Conservation (phyloP, 2,113 vertebrate genomes). For the Anarhynchus alexandrinus region DNA sequence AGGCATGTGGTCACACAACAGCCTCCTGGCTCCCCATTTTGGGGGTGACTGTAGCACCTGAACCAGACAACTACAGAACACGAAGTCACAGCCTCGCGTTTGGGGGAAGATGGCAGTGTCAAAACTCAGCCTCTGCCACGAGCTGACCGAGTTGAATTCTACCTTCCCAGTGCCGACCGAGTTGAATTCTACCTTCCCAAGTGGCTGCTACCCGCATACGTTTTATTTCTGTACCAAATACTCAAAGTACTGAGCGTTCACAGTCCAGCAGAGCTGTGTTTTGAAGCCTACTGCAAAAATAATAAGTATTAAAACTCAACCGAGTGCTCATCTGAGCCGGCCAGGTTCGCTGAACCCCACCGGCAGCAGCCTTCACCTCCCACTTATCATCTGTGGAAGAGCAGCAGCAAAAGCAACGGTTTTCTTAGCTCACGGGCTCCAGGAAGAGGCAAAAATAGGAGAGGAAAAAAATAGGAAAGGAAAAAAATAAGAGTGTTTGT, state of each 20-base stretch:
- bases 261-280: neutral
- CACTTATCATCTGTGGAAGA: neutral
- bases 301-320: neutral
- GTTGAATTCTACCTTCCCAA: neutral
- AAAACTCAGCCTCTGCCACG: neutral
- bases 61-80: neutral
- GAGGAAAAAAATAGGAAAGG: neutral
- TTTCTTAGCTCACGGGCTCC: neutral
- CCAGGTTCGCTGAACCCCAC: too few relatives aligned
- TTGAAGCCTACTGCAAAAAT: neutral
- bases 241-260: neutral
- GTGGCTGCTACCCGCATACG: neutral
- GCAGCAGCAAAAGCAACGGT: neutral
- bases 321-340: neutral
- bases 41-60: rapidly evolving
- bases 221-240: neutral
- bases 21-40: rapidly evolving
- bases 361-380: neutral
- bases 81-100: neutral
- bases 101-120: neutral
- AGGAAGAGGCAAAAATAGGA: too few relatives aligned
- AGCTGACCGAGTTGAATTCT: neutral
- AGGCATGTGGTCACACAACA: neutral
- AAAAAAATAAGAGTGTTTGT: neutral
- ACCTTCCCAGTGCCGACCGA: neutral